A percentile compares a stretch with the other conserved stretches of the same genome.
phyloP scores from a whole-genome alignment of 2,797 vertebrate species.

The Sciaenops ocellatus region DNA sequence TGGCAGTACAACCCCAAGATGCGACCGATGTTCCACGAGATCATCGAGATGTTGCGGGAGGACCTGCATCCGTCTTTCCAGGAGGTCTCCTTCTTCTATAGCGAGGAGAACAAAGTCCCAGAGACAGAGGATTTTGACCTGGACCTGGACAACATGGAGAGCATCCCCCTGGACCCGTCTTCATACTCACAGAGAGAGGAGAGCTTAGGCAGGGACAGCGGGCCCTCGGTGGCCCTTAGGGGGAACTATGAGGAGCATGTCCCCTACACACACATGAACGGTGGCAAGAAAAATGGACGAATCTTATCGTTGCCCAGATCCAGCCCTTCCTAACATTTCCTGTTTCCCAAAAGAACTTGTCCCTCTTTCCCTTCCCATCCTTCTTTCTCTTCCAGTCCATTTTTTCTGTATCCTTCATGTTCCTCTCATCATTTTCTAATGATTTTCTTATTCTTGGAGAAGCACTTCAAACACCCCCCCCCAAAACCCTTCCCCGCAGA shows the following conservation, averaged over 20 bases:
- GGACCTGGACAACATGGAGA: conserved; percentile 99
- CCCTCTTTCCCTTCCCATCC: conserved; percentile 17
- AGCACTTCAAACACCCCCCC: conserved; percentile 65
- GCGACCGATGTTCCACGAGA: conserved; percentile 95
- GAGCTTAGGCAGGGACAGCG: conserved; percentile 88
- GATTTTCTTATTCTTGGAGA: conserved; percentile 80
- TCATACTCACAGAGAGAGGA: conserved; percentile 92
- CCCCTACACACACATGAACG: conserved; percentile 99
- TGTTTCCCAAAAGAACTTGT: conserved; percentile 63
- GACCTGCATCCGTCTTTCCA: conserved; percentile 94
- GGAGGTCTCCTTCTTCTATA: conserved; percentile 97
- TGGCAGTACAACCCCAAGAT: conserved; percentile 99
- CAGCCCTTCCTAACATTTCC: conserved; percentile 93
- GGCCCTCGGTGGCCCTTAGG: conserved; percentile 89
- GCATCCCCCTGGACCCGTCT: conserved; percentile 95
- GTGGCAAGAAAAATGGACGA: conserved; percentile 96
- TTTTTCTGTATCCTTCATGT: conserved; percentile 59
- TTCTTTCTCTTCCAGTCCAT: conserved; percentile 66
- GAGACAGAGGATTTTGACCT: conserved; percentile 95
- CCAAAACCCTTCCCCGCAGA: conserved; percentile 60
- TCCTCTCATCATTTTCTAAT: conserved; percentile 70
- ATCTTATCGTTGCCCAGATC: conserved; percentile 94
- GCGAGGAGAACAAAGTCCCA: conserved; percentile 96
- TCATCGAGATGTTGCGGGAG: conserved; percentile 96
- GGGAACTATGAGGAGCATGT: conserved; percentile 95